Conservation (phyloP, 1,140 invertebrate genomes). For the Halictus rubicundus region DNA sequence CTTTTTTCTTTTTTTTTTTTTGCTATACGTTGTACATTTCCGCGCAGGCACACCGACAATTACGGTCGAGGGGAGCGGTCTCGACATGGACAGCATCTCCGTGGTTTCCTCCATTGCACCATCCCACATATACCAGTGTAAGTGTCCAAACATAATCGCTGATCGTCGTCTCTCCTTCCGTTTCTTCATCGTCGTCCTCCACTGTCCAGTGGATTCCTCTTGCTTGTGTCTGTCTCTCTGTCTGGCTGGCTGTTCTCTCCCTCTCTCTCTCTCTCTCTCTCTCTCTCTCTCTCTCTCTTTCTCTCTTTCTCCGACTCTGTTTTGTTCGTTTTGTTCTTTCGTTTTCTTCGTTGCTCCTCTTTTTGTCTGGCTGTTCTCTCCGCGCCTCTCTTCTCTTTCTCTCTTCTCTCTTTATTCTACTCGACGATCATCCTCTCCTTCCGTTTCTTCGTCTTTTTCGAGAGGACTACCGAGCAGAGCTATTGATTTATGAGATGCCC, state of each 20-base stretch:
- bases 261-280: background rate
- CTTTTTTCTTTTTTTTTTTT: background rate
- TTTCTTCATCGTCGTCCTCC: conserved; percentile 27
- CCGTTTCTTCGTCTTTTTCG: no score
- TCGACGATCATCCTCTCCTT: no score
- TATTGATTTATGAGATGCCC: no score
- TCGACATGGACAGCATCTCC: conserved; percentile 88
- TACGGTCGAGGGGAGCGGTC: conserved; percentile 83
- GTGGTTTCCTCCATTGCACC: conserved; percentile 87
- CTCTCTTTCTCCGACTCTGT: no score
- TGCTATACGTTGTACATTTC: conserved; percentile 69
- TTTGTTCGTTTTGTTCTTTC: conserved; percentile 1
- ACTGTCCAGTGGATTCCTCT: conserved; percentile 4
- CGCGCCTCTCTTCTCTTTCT: no score
- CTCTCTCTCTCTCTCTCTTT: no score
- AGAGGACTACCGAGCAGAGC: no score
- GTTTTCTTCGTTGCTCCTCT: background rate
- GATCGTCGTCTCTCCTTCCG: conserved; percentile 49
- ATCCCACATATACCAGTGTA: conserved; percentile 90
- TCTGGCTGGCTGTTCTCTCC: conserved; percentile 19
- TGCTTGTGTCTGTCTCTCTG: background rate
- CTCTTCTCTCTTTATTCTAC: no score
- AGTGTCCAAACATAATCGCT: conserved; percentile 79
- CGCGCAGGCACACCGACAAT: conserved; percentile 84
- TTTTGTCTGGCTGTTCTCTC: no score